Conservation (phyloP, 1,140 invertebrate species). For the Melipona quadrifasciata region DNA sequence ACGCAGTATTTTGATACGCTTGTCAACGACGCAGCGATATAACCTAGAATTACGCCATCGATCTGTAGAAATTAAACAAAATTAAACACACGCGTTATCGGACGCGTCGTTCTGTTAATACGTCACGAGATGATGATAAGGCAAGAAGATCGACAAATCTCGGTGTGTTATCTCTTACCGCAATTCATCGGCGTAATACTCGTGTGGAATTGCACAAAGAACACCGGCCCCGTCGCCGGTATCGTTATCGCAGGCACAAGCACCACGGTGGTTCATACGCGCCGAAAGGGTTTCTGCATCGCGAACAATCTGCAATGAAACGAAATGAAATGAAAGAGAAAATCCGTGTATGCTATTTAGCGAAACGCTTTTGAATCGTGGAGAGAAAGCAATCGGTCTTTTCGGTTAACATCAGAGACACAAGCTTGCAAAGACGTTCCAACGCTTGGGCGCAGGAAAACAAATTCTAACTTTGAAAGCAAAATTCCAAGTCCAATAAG, state of each 20-base stretch:
- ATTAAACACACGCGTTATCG: not conserved
- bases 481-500: no score
- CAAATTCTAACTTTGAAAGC: no score
- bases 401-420: no score
- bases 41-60: slow-evolving; percentile 13
- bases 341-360: no score
- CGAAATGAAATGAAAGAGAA: not conserved
- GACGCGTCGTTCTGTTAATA: not conserved
- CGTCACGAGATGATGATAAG: not conserved
- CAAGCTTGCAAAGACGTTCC: no score
- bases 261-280: slow-evolving; percentile 99
- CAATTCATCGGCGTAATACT: slow-evolving; percentile 92
- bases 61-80: not conserved
- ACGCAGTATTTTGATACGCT: not conserved
- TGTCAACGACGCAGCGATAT: not conserved
- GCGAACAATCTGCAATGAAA: slow-evolving; percentile 89
- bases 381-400: no score
- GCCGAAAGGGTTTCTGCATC: slow-evolving; percentile 96
- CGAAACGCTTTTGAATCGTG: no score
- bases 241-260: slow-evolving; percentile 99
- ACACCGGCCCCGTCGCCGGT: slow-evolving; percentile 99
- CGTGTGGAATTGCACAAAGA: slow-evolving; percentile 97
- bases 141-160: not conserved
- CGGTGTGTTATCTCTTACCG: slow-evolving; percentile 82
- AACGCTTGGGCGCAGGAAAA: no score